These are phyloP conservation scores for Odocoileus virginianus DNA, from an alignment of 2,113 vertebrate genomes.

Conservation along the genomic window DNA sequence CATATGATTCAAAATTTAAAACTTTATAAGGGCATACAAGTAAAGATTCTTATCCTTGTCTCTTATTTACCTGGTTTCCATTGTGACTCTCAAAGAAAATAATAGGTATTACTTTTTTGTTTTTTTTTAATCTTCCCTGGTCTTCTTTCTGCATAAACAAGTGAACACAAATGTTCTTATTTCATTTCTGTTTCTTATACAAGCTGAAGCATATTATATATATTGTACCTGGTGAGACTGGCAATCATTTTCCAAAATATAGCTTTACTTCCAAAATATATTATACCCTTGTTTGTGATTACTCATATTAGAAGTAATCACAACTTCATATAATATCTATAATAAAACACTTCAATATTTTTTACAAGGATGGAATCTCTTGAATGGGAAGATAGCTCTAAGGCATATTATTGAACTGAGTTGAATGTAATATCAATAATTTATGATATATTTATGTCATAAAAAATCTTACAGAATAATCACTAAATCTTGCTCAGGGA, in stretches of 20 bases:
- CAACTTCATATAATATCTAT: neutral
- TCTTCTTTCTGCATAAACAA: neutral
- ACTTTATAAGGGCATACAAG: neutral
- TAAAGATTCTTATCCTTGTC: neutral
- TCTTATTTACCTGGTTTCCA: neutral
- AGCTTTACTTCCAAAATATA: neutral
- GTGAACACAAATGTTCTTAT: neutral
- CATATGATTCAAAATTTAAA: neutral
- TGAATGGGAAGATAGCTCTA: neutral
- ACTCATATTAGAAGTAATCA: neutral
- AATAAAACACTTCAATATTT: neutral
- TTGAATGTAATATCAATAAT: neutral
- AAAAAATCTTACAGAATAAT: neutral
- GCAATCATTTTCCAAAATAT: neutral
- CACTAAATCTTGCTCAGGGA: neutral
- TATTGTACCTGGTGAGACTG: neutral
- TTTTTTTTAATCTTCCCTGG: neutral
- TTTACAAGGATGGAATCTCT: neutral
- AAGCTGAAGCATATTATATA: neutral
- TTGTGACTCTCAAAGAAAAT: neutral
- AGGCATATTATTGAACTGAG: neutral
- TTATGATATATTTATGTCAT: neutral
- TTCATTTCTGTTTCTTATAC: neutral
- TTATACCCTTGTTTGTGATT: constrained; percentile 11
- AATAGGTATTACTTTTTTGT: neutral